Percentiles rank a stretch among this genome's conserved stretches.
Evolutionary conservation across 2,888 invertebrate genomes (phyloP).

Genomic region (Malachius bipustulatus): DNA sequence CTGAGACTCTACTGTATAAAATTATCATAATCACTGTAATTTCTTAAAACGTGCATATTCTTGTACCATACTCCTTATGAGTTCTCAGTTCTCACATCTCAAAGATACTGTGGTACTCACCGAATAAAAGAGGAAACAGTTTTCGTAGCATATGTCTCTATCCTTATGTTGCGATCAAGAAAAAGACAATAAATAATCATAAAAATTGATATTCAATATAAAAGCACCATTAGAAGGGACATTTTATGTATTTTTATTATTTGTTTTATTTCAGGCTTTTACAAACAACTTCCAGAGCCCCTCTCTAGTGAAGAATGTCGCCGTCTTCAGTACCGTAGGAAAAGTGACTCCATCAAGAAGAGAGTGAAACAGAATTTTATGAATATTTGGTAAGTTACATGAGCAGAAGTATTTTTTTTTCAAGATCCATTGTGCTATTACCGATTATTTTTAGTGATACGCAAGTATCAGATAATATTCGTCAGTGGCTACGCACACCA

Average conservation of each 20-base stretch:
- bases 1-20: no score
- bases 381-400: conserved; percentile 46
- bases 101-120: no score
- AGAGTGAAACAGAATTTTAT: conserved; percentile 47
- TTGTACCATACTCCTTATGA: no score
- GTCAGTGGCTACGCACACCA: conserved; percentile 52
- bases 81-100: no score
- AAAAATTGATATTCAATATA: no score
- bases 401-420: conserved; percentile 4
- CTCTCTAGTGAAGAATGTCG: conserved; percentile 44
- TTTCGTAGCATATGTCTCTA: no score
- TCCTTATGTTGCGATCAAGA: no score
- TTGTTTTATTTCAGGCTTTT: conserved; percentile 40
- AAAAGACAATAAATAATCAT: no score
- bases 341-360: conserved; percentile 47
- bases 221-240: no score
- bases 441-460: conserved; percentile 43
- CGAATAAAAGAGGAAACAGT: no score
- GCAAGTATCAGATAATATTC: conserved; percentile 48
- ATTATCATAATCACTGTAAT: no score
- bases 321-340: conserved; percentile 45
- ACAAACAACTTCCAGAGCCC: conserved; percentile 49
- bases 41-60: no score
- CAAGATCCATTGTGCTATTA: conserved; percentile 5
- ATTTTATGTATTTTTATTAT: neutral